phyloP scores from a whole-genome alignment of 1,140 invertebrate species.

The Amyelois transitella region DNA sequence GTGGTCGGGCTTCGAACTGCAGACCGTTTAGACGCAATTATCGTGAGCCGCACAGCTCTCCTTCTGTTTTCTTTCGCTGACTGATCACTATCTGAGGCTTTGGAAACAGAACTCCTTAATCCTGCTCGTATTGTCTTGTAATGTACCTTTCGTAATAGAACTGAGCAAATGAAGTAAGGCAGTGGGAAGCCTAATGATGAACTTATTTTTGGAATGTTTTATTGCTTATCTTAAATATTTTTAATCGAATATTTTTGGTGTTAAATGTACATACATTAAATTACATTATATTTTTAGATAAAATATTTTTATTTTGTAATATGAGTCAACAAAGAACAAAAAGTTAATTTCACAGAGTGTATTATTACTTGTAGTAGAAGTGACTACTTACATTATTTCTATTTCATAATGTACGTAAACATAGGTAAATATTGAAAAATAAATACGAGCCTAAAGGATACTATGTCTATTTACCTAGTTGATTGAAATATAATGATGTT shows the following conservation, averaged over 20 bases:
- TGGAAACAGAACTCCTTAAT: not conserved
- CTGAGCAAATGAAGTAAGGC: too few relatives aligned
- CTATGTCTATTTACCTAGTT: too few relatives aligned
- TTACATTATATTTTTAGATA: too few relatives aligned
- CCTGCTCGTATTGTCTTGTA: not conserved
- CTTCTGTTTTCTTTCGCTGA: not conserved
- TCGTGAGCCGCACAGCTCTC: not conserved
- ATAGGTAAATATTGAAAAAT: not conserved
- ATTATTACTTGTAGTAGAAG: not conserved
- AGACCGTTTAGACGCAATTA: not conserved
- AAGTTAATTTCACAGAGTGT: not conserved
- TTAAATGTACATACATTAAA: too few relatives aligned
- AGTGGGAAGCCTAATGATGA: not conserved
- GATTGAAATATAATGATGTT: too few relatives aligned
- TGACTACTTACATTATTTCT: not conserved
- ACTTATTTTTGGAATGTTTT: not conserved
- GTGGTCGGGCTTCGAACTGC: not conserved
- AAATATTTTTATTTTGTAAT: not conserved
- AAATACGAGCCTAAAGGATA: not conserved
- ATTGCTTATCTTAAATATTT: too few relatives aligned
- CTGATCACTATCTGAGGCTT: not conserved
- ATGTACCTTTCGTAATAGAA: not conserved
- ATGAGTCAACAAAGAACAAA: not conserved
- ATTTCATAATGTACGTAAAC: not conserved
- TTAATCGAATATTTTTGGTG: not conserved